Conservation (phyloP, 2,888 invertebrate genomes). For the Nephrotoma appendiculata region DNA sequence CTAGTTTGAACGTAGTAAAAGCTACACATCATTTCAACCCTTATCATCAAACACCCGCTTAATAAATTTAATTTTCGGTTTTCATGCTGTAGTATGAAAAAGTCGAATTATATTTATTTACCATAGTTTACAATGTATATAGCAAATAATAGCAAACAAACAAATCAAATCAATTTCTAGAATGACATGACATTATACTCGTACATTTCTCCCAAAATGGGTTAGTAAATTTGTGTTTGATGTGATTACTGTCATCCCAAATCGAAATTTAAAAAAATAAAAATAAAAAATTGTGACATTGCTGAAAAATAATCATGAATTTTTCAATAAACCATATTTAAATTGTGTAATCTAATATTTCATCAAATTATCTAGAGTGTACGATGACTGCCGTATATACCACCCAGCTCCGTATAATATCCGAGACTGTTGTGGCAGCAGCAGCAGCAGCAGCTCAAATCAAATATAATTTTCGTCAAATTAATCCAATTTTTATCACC, state of each 20-base stretch:
- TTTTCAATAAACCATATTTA: neutral
- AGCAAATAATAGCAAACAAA: neutral
- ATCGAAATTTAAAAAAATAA: neutral
- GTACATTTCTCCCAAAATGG: neutral
- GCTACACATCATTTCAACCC: too few species aligned
- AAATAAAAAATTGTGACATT: neutral
- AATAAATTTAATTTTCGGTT: too few species aligned
- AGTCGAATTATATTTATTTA: too few species aligned
- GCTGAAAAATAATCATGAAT: neutral
- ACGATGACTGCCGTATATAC: neutral
- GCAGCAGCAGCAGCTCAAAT: neutral
- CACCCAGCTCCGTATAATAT: neutral
- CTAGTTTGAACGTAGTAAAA: too few species aligned
- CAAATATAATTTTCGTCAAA: neutral
- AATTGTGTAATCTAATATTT: neutral
- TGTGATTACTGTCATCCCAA: neutral
- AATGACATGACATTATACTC: neutral
- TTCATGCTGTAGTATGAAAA: too few species aligned
- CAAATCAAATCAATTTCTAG: neutral
- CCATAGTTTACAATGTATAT: neutral
- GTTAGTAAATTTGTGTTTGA: neutral
- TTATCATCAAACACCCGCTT: too few species aligned
- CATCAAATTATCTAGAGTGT: neutral
- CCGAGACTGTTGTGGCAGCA: neutral
- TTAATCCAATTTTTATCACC: neutral